These are phyloP conservation scores for Machimus rusticus DNA, from an alignment of 2,888 invertebrate species.

Conservation along the genomic window DNA sequence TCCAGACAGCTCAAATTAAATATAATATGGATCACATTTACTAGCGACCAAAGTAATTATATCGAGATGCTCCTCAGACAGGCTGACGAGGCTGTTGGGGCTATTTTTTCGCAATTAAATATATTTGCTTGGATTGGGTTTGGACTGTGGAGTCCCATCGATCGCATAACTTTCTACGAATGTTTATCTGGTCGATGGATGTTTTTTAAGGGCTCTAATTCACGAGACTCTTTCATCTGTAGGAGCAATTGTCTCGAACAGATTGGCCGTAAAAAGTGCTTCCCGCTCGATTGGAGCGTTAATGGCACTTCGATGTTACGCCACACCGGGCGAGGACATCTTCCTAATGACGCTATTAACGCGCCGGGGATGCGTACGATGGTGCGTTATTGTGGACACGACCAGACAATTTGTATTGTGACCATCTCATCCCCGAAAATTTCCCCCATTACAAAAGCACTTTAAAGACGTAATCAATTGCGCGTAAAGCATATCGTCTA, in stretches of 20 bases:
- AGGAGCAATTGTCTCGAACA: background rate
- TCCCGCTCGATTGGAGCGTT: background rate
- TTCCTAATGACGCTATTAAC: conserved; percentile 1
- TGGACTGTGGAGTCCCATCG: background rate
- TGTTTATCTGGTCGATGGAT: background rate
- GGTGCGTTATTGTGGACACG: background rate
- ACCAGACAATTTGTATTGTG: background rate
- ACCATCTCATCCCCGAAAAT: background rate
- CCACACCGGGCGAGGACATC: background rate
- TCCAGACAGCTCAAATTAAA: background rate
- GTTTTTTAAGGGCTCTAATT: background rate
- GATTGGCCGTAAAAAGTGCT: conserved; percentile 4
- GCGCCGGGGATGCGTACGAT: background rate
- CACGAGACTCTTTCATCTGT: background rate
- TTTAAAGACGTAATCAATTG: background rate
- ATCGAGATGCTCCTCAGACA: background rate
- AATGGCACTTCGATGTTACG: background rate
- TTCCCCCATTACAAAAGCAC: background rate
- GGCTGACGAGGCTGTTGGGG: background rate
- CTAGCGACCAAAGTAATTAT: background rate
- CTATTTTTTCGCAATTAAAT: background rate
- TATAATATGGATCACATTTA: background rate
- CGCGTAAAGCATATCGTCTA: background rate
- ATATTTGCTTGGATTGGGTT: background rate
- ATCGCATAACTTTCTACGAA: background rate